These are phyloP conservation scores for Philypnodon macrostomus DNA, from an alignment of 2,797 vertebrate genomes.

Conservation along the genomic window DNA sequence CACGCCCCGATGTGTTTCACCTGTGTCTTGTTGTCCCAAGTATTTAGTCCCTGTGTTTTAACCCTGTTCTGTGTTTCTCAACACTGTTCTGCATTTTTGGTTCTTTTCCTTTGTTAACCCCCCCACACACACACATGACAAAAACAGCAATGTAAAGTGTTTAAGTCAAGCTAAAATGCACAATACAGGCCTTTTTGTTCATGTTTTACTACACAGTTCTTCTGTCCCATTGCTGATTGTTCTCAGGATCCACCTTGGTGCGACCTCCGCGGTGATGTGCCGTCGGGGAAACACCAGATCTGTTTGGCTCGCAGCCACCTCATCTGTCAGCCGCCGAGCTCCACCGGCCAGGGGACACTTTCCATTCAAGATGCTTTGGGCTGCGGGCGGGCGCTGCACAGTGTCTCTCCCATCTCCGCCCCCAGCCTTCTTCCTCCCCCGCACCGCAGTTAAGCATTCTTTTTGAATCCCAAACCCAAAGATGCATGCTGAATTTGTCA, in stretches of 20 bases:
- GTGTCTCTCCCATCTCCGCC: background rate
- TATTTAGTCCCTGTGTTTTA: too few relatives aligned
- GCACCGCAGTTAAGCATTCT: slow-evolving; percentile 3
- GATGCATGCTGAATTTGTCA: background rate
- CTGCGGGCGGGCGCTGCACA: too few relatives aligned
- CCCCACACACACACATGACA: too few relatives aligned
- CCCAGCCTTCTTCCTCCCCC: background rate
- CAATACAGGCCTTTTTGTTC: background rate
- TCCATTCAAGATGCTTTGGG: slow-evolving; percentile 7
- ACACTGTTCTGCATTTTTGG: too few relatives aligned
- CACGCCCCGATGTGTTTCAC: too few relatives aligned
- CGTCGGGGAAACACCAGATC: slow-evolving; percentile 8
- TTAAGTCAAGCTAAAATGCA: too few relatives aligned
- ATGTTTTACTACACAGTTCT: background rate
- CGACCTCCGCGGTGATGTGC: slow-evolving; percentile 4
- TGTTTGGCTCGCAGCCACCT: slow-evolving; percentile 42
- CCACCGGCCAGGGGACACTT: slow-evolving; percentile 3
- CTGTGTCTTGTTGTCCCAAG: too few relatives aligned
- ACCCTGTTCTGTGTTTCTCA: too few relatives aligned
- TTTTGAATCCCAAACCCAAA: slow-evolving; percentile 5
- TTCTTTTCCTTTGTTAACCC: too few relatives aligned
- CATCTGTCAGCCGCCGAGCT: slow-evolving; percentile 13
- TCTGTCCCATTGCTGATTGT: slow-evolving; percentile 2
- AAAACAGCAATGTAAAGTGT: too few relatives aligned
- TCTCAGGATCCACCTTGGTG: slow-evolving; percentile 4